Conservation (phyloP, 2,888 invertebrate genomes). For the Alcis repandata region DNA sequence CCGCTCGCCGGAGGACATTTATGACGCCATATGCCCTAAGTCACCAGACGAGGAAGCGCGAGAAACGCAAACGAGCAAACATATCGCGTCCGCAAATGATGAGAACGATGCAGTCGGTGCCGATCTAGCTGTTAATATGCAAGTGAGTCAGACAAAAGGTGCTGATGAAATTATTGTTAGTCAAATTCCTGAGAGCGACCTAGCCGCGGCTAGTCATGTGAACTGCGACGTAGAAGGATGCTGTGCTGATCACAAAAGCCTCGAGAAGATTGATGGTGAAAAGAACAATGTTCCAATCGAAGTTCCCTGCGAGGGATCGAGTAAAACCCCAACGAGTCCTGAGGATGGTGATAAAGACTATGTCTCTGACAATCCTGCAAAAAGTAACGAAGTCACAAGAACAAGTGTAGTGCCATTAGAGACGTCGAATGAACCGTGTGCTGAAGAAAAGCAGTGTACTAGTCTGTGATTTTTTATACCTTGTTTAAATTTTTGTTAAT, state of each 20-base stretch:
- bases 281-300: not conserved
- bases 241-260: not conserved
- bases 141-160: too few relatives aligned
- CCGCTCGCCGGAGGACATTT: slow-evolving; percentile 58
- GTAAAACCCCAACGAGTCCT: not conserved
- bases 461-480: slow-evolving; percentile 2
- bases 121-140: too few relatives aligned
- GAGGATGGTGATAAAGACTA: not conserved
- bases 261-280: not conserved
- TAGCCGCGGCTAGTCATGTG: not conserved
- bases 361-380: not conserved
- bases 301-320: not conserved
- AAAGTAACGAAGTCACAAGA: too few relatives aligned
- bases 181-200: too few relatives aligned
- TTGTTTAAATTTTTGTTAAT: too few relatives aligned
- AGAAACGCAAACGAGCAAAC: not conserved
- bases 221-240: not conserved
- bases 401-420: not conserved
- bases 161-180: too few relatives aligned
- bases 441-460: slow-evolving; percentile 17
- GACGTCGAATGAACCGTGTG: not conserved
- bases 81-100: too few relatives aligned
- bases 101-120: too few relatives aligned
- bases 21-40: slow-evolving; percentile 39
- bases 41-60: not conserved